A percentile compares a stretch with the other conserved stretches of the same genome.
These are phyloP conservation scores for Mastacembelus armatus DNA, from an alignment of 2,797 vertebrate genomes.

Conservation along the genomic window DNA sequence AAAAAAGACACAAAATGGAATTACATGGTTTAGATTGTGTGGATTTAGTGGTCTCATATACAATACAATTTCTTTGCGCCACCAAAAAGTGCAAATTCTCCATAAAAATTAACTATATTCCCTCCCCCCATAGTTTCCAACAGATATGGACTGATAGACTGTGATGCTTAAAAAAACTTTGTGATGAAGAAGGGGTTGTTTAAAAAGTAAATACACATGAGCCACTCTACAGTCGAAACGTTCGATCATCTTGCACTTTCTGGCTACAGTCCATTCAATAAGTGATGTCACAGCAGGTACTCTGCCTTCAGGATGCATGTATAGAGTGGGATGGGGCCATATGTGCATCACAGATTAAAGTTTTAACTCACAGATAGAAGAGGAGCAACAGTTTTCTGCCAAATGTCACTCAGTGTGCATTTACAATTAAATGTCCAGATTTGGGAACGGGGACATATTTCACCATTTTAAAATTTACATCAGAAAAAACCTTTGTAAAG, in stretches of 20 bases:
- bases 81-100: conserved; percentile 88
- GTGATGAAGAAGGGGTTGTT: conserved; percentile 63
- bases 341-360: conserved; percentile 21
- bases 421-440: conserved; percentile 56
- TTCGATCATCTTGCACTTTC: conserved; percentile 23
- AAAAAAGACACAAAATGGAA: conserved; percentile 86
- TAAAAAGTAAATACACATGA: conserved; percentile 51
- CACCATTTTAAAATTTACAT: conserved; percentile 69
- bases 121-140: conserved; percentile 76
- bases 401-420: conserved; percentile 33
- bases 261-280: conserved; percentile 22
- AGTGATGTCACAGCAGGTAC: conserved; percentile 28
- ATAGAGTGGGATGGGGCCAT: conserved; percentile 32
- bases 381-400: conserved; percentile 33
- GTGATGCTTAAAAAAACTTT: conserved; percentile 60
- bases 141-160: conserved; percentile 74
- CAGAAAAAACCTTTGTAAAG: conserved; percentile 53
- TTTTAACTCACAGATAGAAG: conserved; percentile 6
- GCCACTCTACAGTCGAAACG: conserved; percentile 32
- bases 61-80: conserved; percentile 84
- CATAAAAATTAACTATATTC: conserved; percentile 63
- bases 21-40: conserved; percentile 86
- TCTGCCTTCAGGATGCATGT: conserved; percentile 8
- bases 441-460: conserved; percentile 69
- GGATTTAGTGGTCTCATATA: conserved; percentile 89